Conservation (phyloP, 2,113 vertebrate species). For the Suricata suricatta region DNA sequence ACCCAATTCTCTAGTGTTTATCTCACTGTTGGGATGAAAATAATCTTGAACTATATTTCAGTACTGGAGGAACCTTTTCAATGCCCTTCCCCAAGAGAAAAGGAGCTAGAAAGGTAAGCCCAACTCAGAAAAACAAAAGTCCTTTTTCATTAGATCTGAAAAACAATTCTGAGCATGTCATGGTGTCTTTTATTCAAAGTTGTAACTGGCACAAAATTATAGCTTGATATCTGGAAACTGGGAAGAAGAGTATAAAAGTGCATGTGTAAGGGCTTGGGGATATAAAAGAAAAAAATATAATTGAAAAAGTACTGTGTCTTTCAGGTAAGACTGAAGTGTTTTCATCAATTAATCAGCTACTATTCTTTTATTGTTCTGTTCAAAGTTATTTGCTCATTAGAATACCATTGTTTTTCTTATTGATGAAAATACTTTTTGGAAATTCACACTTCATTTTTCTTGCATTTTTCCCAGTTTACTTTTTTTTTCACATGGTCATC, state of each 20-base stretch:
- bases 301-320: background rate
- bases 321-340: background rate
- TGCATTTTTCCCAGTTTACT: background rate
- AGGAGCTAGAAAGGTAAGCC: slow-evolving; percentile 1
- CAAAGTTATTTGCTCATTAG: background rate
- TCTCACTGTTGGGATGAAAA: background rate
- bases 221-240: background rate
- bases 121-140: background rate
- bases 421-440: background rate
- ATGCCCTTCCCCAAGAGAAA: background rate
- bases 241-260: background rate
- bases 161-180: background rate
- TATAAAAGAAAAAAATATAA: background rate
- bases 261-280: background rate
- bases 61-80: background rate
- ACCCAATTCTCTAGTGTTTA: background rate
- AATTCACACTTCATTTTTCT: background rate
- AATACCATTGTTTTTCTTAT: background rate
- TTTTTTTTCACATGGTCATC: background rate
- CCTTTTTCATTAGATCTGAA: background rate
- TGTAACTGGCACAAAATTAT: slow-evolving; percentile 39
- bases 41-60: background rate
- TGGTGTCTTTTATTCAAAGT: background rate
- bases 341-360: background rate
- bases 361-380: background rate